phyloP scores from a whole-genome alignment of 2,113 vertebrate genomes.

The Plestiodon gilberti region DNA sequence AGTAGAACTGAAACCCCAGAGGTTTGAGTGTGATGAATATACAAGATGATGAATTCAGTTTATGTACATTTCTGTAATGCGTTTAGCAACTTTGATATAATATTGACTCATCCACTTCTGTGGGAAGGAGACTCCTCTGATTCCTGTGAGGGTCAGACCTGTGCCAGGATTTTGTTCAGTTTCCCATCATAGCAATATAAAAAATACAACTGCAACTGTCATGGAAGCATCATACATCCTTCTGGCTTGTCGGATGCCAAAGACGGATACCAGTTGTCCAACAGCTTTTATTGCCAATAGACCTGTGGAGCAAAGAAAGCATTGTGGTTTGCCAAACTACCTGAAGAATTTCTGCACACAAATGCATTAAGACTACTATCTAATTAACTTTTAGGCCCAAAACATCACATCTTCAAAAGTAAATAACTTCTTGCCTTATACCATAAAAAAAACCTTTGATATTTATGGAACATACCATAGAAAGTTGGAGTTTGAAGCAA shows the following conservation, averaged over 20 bases:
- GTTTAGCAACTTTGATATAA: slow-evolving; percentile 15
- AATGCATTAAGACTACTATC: slow-evolving; percentile 44
- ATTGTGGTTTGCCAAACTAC: neutral
- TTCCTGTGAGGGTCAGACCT: neutral
- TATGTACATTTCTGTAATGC: slow-evolving; percentile 18
- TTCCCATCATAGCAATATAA: neutral
- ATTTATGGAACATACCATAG: neutral
- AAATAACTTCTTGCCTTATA: slow-evolving; percentile 11
- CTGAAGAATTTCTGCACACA: slow-evolving; percentile 13
- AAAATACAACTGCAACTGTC: neutral
- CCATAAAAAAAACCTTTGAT: neutral
- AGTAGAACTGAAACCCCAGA: slow-evolving; percentile 32
- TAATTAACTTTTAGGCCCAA: slow-evolving; percentile 45
- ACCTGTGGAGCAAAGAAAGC: neutral
- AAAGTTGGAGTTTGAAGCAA: neutral
- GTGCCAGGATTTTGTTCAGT: neutral
- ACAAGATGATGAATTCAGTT: slow-evolving; percentile 38
- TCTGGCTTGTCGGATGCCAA: neutral
- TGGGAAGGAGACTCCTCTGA: too few species aligned
- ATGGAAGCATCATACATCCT: neutral
- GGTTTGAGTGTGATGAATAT: slow-evolving; percentile 36
- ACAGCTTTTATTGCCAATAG: neutral
- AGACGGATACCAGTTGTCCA: slow-evolving; percentile 15
- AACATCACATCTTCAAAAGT: slow-evolving; percentile 40
- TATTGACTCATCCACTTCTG: fast-evolving